These are phyloP conservation scores for Calvadosia cruxmelitensis DNA, from an alignment of 30 jellyfish, hydroid and myxozoan genomes.

Conservation along the genomic window DNA sequence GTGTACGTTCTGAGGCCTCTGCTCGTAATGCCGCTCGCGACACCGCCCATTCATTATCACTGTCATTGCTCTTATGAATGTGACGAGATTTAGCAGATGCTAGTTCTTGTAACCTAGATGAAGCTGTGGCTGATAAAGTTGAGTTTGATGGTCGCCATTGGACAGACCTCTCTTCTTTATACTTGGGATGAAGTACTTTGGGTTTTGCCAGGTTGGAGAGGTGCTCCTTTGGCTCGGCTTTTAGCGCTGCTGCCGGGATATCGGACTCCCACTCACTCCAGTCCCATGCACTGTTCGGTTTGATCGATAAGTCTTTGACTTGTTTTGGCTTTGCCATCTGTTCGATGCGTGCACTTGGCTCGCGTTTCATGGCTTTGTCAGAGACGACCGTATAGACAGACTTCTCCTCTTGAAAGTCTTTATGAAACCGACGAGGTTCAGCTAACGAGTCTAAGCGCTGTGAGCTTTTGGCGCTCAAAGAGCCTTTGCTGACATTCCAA, in stretches of 20 bases:
- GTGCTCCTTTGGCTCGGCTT: constrained; percentile 63
- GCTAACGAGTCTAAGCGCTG: constrained; percentile 42
- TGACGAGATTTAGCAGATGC: constrained; percentile 80
- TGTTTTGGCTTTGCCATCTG: constrained; percentile 55
- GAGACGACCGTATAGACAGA: constrained; percentile 69
- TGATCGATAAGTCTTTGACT: constrained; percentile 50
- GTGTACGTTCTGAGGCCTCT: constrained; percentile 53
- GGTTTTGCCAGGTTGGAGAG: constrained; percentile 60
- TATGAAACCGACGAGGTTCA: constrained; percentile 51
- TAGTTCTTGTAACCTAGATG: constrained; percentile 67
- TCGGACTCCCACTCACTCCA: constrained; percentile 97
- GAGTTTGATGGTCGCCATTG: constrained; percentile 51
- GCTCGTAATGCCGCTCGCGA: constrained; percentile 66
- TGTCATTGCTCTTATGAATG: constrained; percentile 67
- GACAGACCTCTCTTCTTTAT: constrained; percentile 72
- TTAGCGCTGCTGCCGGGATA: constrained; percentile 85
- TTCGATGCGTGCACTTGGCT: constrained; percentile 56
- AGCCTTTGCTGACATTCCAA: constrained; percentile 67
- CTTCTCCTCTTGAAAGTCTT: constrained; percentile 53
- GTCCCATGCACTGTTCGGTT: constrained; percentile 90
- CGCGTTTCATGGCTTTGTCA: constrained; percentile 61
- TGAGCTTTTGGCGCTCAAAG: constrained; percentile 39
- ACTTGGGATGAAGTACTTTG: constrained; percentile 37
- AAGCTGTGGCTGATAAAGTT: constrained; percentile 62
- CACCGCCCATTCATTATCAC: constrained; percentile 30